Conservation (phyloP, 1,140 invertebrate species). For the Rhyzopertha dominica region DNA sequence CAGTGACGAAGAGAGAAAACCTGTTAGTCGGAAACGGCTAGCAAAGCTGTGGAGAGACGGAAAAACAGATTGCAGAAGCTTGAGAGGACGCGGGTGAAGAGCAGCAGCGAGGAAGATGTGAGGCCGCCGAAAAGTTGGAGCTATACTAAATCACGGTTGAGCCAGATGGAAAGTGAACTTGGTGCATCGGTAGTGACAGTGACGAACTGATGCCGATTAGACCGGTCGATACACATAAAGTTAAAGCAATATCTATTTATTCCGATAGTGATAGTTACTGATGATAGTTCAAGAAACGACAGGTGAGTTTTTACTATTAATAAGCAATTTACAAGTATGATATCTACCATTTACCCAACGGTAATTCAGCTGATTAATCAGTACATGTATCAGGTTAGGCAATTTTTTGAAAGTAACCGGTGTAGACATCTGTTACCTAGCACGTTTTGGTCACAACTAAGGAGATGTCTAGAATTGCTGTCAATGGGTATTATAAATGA, state of each 20-base stretch:
- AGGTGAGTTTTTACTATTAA: too few species aligned
- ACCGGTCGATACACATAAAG: conserved; percentile 38
- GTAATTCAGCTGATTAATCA: too few species aligned
- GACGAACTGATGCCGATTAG: conserved; percentile 65
- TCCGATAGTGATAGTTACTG: conserved; percentile 67
- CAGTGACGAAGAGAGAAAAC: conserved; percentile 42
- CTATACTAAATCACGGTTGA: conserved; percentile 48
- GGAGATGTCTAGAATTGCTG: too few species aligned
- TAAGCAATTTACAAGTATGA: too few species aligned
- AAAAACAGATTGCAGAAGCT: conserved; percentile 33
- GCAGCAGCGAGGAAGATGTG: conserved; percentile 55
- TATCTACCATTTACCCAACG: too few species aligned
- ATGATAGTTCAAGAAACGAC: too few species aligned
- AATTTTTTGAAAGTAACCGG: too few species aligned
- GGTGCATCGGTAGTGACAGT: conserved; percentile 62
- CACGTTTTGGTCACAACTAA: too few species aligned
- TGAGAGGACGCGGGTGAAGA: conserved; percentile 50
- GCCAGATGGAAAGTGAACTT: conserved; percentile 68
- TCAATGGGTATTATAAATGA: too few species aligned
- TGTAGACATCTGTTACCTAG: too few species aligned
- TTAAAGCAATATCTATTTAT: conserved; percentile 57
- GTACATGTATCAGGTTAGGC: too few species aligned
- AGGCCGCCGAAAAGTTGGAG: conserved; percentile 45
- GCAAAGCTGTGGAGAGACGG: conserved; percentile 23
- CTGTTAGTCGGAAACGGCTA: conserved; percentile 10